Evolutionary conservation across 2,113 vertebrate genomes (phyloP), one percentile per base, ranked within the genome.

Genomic region (Leptodactylus fuscus): DNA sequence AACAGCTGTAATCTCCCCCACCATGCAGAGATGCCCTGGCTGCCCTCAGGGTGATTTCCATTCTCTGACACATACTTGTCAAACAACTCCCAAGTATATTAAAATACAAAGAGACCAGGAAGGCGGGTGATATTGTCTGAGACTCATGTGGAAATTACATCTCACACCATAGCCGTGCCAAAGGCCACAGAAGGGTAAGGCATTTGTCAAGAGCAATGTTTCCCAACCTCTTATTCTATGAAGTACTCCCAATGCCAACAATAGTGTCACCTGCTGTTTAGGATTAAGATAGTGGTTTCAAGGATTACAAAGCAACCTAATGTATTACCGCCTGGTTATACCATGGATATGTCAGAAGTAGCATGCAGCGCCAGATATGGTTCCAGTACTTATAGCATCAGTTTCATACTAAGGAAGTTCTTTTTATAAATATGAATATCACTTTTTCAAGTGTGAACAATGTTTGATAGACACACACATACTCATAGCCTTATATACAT

Each of bases 21-120:
- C 22, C 22, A 62, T 24, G 18, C 73, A 75, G 24, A 48, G 53
- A 44, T 55, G 41, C 24, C 60, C 13, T 16, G 60, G n/a, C 36
- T 41, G 60, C 58, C 83, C 83, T 70, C 29, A 10, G 75, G 83
- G 83, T 29, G 60, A 67, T 85, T 71, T 79, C 58, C 83, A 70
- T 65, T 53, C 29, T n/a, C 74, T 79, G 75, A 85, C 83, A 79
- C 83, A 83, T 85, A 55, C 48, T 38, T 79, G 83, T 85, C 83
- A 85, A 79, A 77, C 83, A 79, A 79, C 83, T 85, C 74, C 73
- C 46, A 49, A 53, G 46, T 49, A 79, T 41, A 51, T 38, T 76
- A 67, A 67, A 77, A 53, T 27, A 74, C 53, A 78, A 41, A 67
- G 71, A 67, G 29, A 34, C 4, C 48, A 18, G 7, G 38, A 12